Evolutionary conservation across 2,888 invertebrate species (phyloP), one percentile per base, ranked within the genome.

Genomic region (Steinernema scapterisci): DNA sequence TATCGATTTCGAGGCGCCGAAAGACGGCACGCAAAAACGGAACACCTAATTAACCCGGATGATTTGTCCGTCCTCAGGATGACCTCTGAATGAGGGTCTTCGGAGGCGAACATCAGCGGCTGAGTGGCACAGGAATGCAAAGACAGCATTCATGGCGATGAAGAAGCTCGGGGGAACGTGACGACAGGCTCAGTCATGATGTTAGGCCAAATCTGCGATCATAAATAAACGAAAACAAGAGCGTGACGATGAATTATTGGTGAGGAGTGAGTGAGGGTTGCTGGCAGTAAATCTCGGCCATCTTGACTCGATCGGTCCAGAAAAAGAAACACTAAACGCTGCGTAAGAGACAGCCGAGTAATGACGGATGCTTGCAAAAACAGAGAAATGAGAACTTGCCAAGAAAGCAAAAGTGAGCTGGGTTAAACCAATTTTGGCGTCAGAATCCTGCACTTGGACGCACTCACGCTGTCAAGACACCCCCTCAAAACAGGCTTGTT

Each of bases 211-310:
- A 63, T 63, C 63, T 11, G 63, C 16, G 63, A 27, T 27, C 63
- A 63, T 63, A 63, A 63, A 63, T 63, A 63, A 63, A 63, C 63
- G 63, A 63, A 63, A 38, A 63, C 63, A 27, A 63, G 63, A 21
- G 63, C 63, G 63, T 63, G 63, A 63, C 63, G 63, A 63, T 63
- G 16, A 63, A 63, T 63, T 63, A 63, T 63, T 63, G 27, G 25
- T 63, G 19, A 38, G 16, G 63, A 21, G 63, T 38, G 63, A 63
- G 63, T 31, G 63, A 63, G 63, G 7, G 6, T 38, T 9, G 38
- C 38, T 38, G 38, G 38, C 38, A 38, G 38, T 9, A 38, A 38
- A 38, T 38, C 38, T n/a, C n/a, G 5, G 38, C 38, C 38, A 9
- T 38, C 38, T 38, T 38, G 38, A 38, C 38, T 38, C 38, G 38